phyloP scores from a whole-genome alignment of 2,797 vertebrate genomes.

The Ateles fusciceps region DNA sequence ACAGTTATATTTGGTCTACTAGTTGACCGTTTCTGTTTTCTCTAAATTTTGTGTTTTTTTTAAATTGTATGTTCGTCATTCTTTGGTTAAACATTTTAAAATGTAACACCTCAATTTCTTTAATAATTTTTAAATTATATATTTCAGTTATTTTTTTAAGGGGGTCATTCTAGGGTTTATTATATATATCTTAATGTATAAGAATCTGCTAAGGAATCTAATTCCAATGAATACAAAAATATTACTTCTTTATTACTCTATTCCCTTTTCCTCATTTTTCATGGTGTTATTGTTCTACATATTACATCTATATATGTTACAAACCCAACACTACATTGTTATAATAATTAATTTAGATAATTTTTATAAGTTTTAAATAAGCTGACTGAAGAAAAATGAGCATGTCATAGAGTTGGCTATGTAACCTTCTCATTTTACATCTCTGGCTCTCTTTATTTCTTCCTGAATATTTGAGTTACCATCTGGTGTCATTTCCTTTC shows the following conservation, averaged over 20 bases:
- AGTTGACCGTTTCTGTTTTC: not conserved
- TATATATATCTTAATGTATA: not conserved
- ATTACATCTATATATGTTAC: not conserved
- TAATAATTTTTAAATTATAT: not conserved
- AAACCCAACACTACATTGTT: not conserved
- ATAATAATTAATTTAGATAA: not conserved
- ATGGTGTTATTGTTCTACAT: not conserved
- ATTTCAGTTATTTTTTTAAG: not conserved
- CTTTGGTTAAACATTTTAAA: not conserved
- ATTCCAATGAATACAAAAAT: not conserved
- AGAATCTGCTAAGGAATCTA: not conserved
- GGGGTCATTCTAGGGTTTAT: not conserved
- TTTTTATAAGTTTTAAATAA: not conserved
- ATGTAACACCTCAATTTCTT: not conserved
- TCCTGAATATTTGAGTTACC: not conserved
- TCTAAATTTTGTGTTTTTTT: not conserved
- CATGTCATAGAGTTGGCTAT: not conserved
- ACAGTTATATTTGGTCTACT: not conserved
- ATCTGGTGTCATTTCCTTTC: not conserved
- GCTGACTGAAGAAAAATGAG: not conserved
- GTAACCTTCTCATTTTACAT: not conserved
- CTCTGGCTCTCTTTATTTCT: not conserved
- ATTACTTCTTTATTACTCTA: not conserved
- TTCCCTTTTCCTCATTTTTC: not conserved
- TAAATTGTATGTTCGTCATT: not conserved